Evolutionary conservation across 2,797 vertebrate genomes (phyloP), one percentile per base, ranked within the genome.

Genomic region (Tapera naevia): DNA sequence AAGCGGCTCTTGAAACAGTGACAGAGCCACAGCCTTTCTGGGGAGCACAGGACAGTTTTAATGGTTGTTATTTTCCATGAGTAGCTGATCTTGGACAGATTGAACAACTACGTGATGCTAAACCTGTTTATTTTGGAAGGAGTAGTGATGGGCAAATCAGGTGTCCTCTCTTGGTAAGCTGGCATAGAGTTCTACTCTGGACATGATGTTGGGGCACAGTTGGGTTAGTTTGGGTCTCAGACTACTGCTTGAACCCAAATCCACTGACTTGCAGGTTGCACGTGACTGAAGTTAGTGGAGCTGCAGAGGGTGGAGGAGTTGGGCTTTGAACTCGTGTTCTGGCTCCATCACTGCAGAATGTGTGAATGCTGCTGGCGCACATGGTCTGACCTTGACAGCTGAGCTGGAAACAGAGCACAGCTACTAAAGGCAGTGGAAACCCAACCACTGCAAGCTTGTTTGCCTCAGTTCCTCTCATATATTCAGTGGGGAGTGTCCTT

Each of bases 61-160:
- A 54, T 69, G 92, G 71, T 32, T 85, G 86, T 1, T 12, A 74
- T 90, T 85, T 88, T 61, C 46, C 41, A 1, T 70, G 12, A 48
- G 37, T 23, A 28, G 30, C 66, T 84, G 6, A 0, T 32, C n/a
- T 39, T 65, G 94, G 93, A 67, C 7, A 1, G 3, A n/a, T 28
- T 37, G 65, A 78, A 35, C 30, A 10, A 8, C 33, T 16, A 53
- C 0, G 1, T 45, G 91, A 23, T 4, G 16, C 57, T 80, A 86
- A 88, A 89, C 17, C 41, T 64, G 21, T 86, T 92, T 83, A 27
- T 74, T 92, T 93, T 92, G 91, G 94, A 93, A 91, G 25, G 12
- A 27, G 37, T 3, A 41, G 25, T 0, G 13, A 28, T 58, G 73
- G 80, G 74, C 12, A 58, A 64, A n/a, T 22, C 62, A 50, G 35